These are phyloP conservation scores for Theristus sp. DNA, from an alignment of 2,888 invertebrate species.

Conservation along the genomic window DNA sequence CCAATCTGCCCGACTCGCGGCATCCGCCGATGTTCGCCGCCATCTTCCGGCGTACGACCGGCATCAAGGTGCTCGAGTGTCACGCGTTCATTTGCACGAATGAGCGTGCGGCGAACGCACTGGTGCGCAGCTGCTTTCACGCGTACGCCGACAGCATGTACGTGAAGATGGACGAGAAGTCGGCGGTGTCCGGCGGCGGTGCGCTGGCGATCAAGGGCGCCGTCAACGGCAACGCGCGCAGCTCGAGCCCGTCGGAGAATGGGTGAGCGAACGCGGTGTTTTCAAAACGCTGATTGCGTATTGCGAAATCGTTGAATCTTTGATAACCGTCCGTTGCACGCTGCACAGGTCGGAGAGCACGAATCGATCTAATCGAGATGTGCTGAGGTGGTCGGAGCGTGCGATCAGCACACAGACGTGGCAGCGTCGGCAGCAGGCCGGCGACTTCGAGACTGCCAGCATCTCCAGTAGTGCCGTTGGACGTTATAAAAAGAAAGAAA, in stretches of 20 bases:
- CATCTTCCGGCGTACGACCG: slow-evolving; percentile 77
- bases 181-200: slow-evolving; percentile 16
- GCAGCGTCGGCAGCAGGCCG: slow-evolving; percentile 22
- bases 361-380: neutral
- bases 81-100: slow-evolving; percentile 94
- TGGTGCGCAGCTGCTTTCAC: slow-evolving; percentile 71
- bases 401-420: slow-evolving; percentile 16
- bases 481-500: slow-evolving; percentile 9
- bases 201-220: neutral
- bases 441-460: slow-evolving; percentile 24
- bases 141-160: slow-evolving; percentile 89
- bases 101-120: slow-evolving; percentile 86
- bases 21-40: slow-evolving; percentile 94
- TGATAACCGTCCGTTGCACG: no score
- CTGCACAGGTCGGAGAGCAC: neutral
- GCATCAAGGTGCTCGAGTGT: slow-evolving; percentile 82
- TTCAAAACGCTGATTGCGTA: neutral
- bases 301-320: neutral
- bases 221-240: neutral
- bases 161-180: slow-evolving; percentile 7
- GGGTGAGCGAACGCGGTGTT: neutral
- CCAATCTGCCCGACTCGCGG: slow-evolving; percentile 67
- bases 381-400: slow-evolving; percentile 12
- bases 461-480: slow-evolving; percentile 13
- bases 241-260: neutral